Evolutionary conservation across 37 sponge, comb jelly and placozoan species (phyloP), one percentile per base, ranked within the genome.

Genomic region (Spongilla lacustris): DNA sequence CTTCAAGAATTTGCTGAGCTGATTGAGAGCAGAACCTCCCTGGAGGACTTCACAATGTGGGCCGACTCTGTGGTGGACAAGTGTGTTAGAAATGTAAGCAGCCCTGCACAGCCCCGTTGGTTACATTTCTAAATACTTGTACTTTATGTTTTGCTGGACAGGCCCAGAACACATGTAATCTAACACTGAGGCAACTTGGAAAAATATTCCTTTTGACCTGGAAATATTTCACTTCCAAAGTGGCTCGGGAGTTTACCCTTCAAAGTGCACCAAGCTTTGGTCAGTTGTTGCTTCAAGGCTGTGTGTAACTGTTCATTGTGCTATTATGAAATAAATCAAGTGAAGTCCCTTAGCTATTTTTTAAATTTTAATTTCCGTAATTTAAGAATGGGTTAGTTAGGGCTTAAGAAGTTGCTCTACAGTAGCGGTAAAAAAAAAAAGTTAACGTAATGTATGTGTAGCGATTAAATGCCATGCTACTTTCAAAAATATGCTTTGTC

Each of bases 231-330:
- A 91, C 86, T 19, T 85, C 92, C 14, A 88, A 89, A 77, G 86
- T 95, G 24, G 82, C 87, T 68, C 46, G 91, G 32, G 94, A 97
- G 50, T 71, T 97, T 68, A 93, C 94, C 58, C 83, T 93, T 0
- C 83, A 69, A 37, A 93, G 87, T 87, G 96, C 96, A 2, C 83
- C 94, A 5, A 93, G 94, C 36, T 93, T 93, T 79, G 92, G 96
- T 93, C 74, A 66, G 90, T 73, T 74, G 17, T 4, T 17, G 35
- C 28, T 69, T 3, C n/a, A n/a, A n/a, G n/a, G n/a, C n/a, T n/a
- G n/a, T n/a, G n/a, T n/a, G n/a, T n/a, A n/a, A n/a, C n/a, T n/a
- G n/a, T n/a, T n/a, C n/a, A n/a, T n/a, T n/a, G n/a, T n/a, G n/a
- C n/a, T n/a, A n/a, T n/a, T n/a, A n/a, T n/a, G n/a, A n/a, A n/a